These are phyloP conservation scores for Sicus ferrugineus DNA, from an alignment of 2,888 invertebrate genomes.

Conservation along the genomic window DNA sequence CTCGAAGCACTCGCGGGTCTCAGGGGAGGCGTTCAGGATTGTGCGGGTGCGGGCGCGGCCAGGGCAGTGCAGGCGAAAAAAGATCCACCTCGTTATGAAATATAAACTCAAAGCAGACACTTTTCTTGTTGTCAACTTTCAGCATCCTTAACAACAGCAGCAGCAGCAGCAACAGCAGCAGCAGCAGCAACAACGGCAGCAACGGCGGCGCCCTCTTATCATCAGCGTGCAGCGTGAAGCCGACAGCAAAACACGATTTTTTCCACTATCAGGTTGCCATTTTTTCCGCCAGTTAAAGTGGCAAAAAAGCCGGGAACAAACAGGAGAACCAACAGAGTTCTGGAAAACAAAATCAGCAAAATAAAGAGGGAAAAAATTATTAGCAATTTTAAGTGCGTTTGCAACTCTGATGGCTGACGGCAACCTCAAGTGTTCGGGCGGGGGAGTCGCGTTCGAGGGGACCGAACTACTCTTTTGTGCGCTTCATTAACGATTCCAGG, in stretches of 20 bases:
- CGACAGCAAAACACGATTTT: slow-evolving; percentile 1
- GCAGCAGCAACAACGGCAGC: not conserved
- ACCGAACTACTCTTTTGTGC: slow-evolving; percentile 8
- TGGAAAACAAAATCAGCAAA: not conserved
- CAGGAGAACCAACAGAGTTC: not conserved
- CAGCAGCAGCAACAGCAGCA: not conserved
- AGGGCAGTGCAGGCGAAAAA: not conserved
- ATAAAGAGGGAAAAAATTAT: slow-evolving; percentile 8
- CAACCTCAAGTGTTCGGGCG: not conserved
- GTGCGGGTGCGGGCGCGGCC: not conserved
- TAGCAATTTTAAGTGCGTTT: slow-evolving; percentile 23
- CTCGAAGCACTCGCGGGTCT: not conserved
- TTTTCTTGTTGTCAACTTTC: not conserved
- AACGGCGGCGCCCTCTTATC: not conserved
- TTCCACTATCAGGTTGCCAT: slow-evolving; percentile 4
- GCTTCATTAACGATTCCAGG: slow-evolving; percentile 33
- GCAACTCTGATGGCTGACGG: not conserved
- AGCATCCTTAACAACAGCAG: not conserved
- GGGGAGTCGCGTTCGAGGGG: not conserved
- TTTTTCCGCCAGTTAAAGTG: not conserved
- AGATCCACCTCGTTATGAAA: slow-evolving; percentile 3
- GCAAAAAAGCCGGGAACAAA: slow-evolving; percentile 10
- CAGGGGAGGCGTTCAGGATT: not conserved
- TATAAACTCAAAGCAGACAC: slow-evolving; percentile 18
- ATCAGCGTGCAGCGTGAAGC: not conserved